phyloP scores from a whole-genome alignment of 2,797 vertebrate genomes.

The Oreochromis mossambicus region DNA sequence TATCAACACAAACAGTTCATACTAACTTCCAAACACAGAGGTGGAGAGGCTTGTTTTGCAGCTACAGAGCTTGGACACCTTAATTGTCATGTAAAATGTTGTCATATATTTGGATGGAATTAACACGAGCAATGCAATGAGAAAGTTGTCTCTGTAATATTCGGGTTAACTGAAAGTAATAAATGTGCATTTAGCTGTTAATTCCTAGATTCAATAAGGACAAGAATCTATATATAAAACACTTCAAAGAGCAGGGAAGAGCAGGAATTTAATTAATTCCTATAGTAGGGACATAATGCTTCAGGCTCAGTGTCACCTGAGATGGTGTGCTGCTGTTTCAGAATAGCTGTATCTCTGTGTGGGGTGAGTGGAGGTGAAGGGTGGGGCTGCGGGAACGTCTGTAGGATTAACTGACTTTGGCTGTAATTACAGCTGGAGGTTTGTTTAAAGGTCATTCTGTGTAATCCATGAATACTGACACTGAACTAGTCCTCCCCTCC shows the following conservation, averaged over 20 bases:
- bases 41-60: neutral
- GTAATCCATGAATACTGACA: constrained; percentile 27
- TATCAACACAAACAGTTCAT: too few relatives aligned
- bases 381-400: neutral
- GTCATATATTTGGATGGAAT: neutral
- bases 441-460: constrained; percentile 38
- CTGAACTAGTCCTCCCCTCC: neutral
- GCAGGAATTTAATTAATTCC: constrained; percentile 19
- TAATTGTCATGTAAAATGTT: neutral
- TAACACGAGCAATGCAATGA: neutral
- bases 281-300: neutral
- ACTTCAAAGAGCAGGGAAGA: neutral
- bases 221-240: constrained; percentile 23
- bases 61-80: neutral
- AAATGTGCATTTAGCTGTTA: neutral
- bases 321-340: constrained; percentile 11
- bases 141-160: neutral
- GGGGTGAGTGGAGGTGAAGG: neutral
- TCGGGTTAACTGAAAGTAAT: neutral
- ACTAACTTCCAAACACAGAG: neutral
- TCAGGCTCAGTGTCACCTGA: constrained; percentile 9
- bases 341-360: neutral
- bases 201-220: neutral
- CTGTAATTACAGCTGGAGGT: constrained; percentile 37
- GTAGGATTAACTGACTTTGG: constrained; percentile 26